Percentiles rank a stretch among this genome's conserved stretches.
These are phyloP conservation scores for Cosmia pyralina DNA, from an alignment of 2,888 invertebrate species.

Conservation along the genomic window DNA sequence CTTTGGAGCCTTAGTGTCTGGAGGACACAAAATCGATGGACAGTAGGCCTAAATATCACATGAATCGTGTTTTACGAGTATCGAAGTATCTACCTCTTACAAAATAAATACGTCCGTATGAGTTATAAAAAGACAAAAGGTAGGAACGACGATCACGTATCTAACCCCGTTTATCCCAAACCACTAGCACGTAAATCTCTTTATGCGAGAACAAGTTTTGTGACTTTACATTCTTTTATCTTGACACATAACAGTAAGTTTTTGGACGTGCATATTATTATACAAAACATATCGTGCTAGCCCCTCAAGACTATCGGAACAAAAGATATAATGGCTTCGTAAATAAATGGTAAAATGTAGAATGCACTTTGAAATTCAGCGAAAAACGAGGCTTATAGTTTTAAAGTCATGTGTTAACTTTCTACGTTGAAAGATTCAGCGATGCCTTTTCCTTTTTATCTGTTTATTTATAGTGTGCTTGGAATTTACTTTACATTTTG, in stretches of 20 bases:
- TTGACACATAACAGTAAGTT: conserved; percentile 50
- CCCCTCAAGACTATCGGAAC: conserved; percentile 23
- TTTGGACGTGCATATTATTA: conserved; percentile 36
- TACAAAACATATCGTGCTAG: conserved; percentile 28
- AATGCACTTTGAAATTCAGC: conserved; percentile 30
- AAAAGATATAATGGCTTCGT: conserved; percentile 10
- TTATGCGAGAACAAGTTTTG: conserved; percentile 58
- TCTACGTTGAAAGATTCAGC: conserved; percentile 9
- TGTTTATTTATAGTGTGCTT: conserved; percentile 1
- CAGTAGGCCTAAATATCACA: conserved; percentile 56
- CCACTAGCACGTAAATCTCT: conserved; percentile 61
- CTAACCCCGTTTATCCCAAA: conserved; percentile 56
- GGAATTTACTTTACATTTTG: neutral
- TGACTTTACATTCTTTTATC: conserved; percentile 57
- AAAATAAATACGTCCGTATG: conserved; percentile 57
- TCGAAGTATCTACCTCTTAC: conserved; percentile 48
- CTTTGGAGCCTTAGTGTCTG: conserved; percentile 53
- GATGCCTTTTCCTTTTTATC: conserved; percentile 4
- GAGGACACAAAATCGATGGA: conserved; percentile 59
- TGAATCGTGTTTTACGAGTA: conserved; percentile 61
- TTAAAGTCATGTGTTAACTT: conserved; percentile 9
- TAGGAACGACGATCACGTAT: conserved; percentile 56
- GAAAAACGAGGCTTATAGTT: conserved; percentile 9
- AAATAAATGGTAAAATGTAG: conserved; percentile 25
- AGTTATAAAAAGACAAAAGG: conserved; percentile 60